Evolutionary conservation across 2,113 vertebrate genomes (phyloP).

Genomic region (Siniperca knerii): DNA sequence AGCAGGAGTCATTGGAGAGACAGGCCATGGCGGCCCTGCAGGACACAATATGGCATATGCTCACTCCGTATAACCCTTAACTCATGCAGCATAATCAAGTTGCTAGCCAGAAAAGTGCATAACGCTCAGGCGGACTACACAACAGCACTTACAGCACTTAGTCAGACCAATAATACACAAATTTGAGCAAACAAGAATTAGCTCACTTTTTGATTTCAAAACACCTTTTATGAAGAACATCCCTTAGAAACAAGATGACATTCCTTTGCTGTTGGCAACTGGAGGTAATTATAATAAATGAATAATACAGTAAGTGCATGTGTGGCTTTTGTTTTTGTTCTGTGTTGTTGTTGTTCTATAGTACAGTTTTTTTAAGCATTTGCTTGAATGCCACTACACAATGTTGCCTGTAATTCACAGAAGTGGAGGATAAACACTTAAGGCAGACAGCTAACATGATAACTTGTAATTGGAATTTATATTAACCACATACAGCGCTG

Average conservation of each 20-base stretch:
- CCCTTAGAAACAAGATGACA: conserved; percentile 16
- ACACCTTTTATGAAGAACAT: conserved; percentile 16
- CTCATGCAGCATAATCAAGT: conserved; percentile 45
- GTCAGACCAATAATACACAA: conserved; percentile 24
- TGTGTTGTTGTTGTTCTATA: neutral
- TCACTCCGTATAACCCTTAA: conserved; percentile 59
- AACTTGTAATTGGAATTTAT: conserved; percentile 38
- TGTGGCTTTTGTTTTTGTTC: conserved; percentile 16
- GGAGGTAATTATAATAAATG: conserved; percentile 20
- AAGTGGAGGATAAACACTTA: conserved; percentile 25
- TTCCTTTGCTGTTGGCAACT: conserved; percentile 27
- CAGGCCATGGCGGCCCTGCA: conserved; percentile 53
- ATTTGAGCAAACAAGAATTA: conserved; percentile 24
- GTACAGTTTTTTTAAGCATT: conserved; percentile 29
- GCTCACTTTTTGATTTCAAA: conserved; percentile 21
- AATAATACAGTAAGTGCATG: conserved; percentile 17
- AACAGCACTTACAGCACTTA: conserved; percentile 6
- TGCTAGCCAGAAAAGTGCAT: conserved; percentile 26
- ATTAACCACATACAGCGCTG: conserved; percentile 1
- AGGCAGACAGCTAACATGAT: conserved; percentile 19
- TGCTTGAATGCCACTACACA: neutral
- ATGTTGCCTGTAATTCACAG: conserved; percentile 20
- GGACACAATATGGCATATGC: conserved; percentile 72
- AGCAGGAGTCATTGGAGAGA: conserved; percentile 70
- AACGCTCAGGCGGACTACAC: conserved; percentile 4